A percentile compares a stretch with the other conserved stretches of the same genome.
Conservation (phyloP, 1,140 invertebrate species). For the Chlorops oryzae region DNA sequence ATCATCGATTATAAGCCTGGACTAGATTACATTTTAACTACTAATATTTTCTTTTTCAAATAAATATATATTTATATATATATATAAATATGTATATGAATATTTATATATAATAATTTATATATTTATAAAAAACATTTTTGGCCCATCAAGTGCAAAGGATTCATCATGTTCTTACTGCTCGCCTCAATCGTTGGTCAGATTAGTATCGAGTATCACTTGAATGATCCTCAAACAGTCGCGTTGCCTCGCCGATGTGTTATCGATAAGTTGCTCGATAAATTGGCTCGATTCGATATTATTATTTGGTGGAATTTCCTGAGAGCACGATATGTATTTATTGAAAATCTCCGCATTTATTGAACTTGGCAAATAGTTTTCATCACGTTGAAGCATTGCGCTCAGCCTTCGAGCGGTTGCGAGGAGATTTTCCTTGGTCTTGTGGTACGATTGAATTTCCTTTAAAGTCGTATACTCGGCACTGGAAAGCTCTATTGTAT, state of each 20-base stretch:
- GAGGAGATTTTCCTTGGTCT: slow-evolving; percentile 33
- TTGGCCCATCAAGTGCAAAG: too few relatives aligned
- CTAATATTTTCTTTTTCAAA: too few relatives aligned
- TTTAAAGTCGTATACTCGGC: slow-evolving; percentile 35
- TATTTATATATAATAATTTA: too few relatives aligned
- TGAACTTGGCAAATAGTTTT: slow-evolving; percentile 38
- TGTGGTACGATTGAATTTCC: slow-evolving; percentile 36
- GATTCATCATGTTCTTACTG: too few relatives aligned
- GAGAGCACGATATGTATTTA: slow-evolving; percentile 43
- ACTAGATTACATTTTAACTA: too few relatives aligned
- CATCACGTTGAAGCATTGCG: slow-evolving; percentile 35
- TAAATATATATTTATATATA: too few relatives aligned
- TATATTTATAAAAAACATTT: too few relatives aligned
- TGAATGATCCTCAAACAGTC: slow-evolving; percentile 42
- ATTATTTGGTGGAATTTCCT: slow-evolving; percentile 41
- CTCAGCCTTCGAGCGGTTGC: slow-evolving; percentile 32
- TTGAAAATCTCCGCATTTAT: slow-evolving; percentile 43
- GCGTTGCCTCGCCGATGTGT: slow-evolving; percentile 35
- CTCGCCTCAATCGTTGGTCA: slow-evolving; percentile 30
- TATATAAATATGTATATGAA: too few relatives aligned
- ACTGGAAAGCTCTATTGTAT: slow-evolving; percentile 22
- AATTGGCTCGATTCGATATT: slow-evolving; percentile 38
- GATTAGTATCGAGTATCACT: slow-evolving; percentile 36
- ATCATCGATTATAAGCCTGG: too few relatives aligned
- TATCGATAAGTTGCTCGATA: slow-evolving; percentile 41